Evolutionary conservation across 1,140 invertebrate species (phyloP), one percentile per base, ranked within the genome.

Genomic region (Andricus grossulariae): DNA sequence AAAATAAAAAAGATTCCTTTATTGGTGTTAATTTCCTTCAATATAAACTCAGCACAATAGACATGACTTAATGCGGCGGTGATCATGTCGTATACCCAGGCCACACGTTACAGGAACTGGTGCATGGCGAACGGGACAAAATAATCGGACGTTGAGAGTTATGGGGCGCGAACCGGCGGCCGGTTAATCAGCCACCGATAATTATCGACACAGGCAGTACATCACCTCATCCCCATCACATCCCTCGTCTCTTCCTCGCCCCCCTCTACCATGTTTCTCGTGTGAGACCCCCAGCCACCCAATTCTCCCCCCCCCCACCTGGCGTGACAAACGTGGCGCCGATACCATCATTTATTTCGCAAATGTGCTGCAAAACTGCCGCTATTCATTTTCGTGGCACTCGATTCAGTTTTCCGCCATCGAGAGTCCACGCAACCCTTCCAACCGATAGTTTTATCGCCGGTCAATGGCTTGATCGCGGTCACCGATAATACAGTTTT

Each of bases 121-220:
- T 89, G 88, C 86, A 89, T 88, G 84, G 86, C 85, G 84, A 86
- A 88, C 86, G 86, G 88, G 85, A 85, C 86, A 90, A 91, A 92
- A 92, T 91, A 92, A 92, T 92, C 90, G 90, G 88, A 90, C 86
- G 85, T 85, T 84, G 86, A 90, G 89, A 92, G 88, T 92, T 91
- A 92, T 92, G 90, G 90, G 87, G 90, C 90, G 91, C 90, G 90
- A 92, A 91, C 88, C 90, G 85, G 87, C 87, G 86, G 86, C 89
- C 89, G 90, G 90, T 91, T 92, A 91, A 92, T 91, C 91, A 91
- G 90, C 90, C 91, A 89, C 89, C 90, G 90, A 91, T 92, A 92
- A 92, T 92, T 92, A 91, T 91, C 90, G 90, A 91, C 89, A 89
- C 87, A 87, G 87, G 85, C 87, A 89, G 88, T 91, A 90, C 88